Conservation (phyloP, 2,113 vertebrate species). For the Serilophus lunatus region DNA sequence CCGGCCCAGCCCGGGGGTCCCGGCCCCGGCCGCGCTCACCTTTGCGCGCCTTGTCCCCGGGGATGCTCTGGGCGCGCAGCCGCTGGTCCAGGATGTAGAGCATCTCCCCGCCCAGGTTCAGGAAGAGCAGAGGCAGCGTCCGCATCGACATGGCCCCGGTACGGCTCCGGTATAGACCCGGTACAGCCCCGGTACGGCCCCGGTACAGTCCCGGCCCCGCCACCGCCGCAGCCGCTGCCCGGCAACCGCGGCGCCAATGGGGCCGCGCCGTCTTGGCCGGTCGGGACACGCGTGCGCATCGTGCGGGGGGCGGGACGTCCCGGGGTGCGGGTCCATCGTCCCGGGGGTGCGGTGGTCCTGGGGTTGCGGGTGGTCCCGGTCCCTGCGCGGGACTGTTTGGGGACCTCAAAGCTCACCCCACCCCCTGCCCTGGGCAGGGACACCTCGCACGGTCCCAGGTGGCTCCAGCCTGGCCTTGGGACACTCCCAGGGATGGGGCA, state of each 20-base stretch:
- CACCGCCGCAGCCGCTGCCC: neutral
- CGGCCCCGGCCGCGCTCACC: constrained; percentile 70
- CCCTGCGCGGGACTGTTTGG: too few relatives aligned
- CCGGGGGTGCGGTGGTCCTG: too few relatives aligned
- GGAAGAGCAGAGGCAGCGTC: constrained; percentile 90
- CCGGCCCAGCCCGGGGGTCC: too few relatives aligned
- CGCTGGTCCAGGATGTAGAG: constrained; percentile 95
- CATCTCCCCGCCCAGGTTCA: constrained; percentile 97
- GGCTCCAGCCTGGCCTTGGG: neutral
- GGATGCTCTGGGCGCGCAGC: constrained; percentile 92
- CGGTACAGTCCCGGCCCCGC: neutral
- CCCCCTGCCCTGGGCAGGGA: neutral
- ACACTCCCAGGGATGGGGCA: neutral
- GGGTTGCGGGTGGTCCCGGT: too few relatives aligned
- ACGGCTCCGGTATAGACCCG: neutral
- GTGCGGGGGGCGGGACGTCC: too few relatives aligned
- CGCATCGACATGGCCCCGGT: constrained; percentile 79
- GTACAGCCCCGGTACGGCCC: neutral
- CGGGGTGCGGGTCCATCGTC: too few relatives aligned
- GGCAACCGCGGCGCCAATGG: constrained; percentile 76
- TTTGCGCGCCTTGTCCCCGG: constrained; percentile 92
- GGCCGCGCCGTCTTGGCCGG: constrained; percentile 72
- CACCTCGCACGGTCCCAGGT: accelerated
- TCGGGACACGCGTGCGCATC: neutral
- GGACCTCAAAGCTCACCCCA: neutral